Evolutionary conservation across 92 coral and sea anemone species (phyloP).

Genomic region (Metridium senile): DNA sequence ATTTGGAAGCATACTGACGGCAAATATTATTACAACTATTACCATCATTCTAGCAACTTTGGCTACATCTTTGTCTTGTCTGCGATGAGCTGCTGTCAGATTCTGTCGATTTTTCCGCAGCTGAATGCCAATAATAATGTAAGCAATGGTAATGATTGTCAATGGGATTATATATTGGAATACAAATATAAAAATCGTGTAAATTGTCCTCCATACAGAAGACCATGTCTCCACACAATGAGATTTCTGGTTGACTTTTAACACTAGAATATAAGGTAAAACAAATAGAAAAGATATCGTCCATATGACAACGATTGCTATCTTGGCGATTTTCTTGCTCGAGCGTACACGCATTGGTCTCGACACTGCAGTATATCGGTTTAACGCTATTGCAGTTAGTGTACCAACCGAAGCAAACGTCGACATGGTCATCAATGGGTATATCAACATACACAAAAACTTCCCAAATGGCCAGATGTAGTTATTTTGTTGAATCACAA

Average conservation of each 20-base stretch:
- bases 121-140: slow-evolving; percentile 61
- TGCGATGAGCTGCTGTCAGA: slow-evolving; percentile 70
- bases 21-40: slow-evolving; percentile 73
- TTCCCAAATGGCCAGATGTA: slow-evolving; percentile 84
- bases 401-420: slow-evolving; percentile 89
- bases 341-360: slow-evolving; percentile 74
- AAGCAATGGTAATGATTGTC: slow-evolving; percentile 71
- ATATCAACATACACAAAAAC: slow-evolving; percentile 67
- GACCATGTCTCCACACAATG: slow-evolving; percentile 80
- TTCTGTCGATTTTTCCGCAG: slow-evolving; percentile 66
- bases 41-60: slow-evolving; percentile 86
- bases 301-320: slow-evolving; percentile 65
- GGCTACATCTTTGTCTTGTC: slow-evolving; percentile 78
- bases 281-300: slow-evolving; percentile 51
- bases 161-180: slow-evolving; percentile 82
- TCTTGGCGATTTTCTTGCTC: slow-evolving; percentile 64
- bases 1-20: slow-evolving; percentile 84
- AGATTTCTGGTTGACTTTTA: slow-evolving; percentile 50
- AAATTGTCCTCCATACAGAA: slow-evolving; percentile 45
- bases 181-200: slow-evolving; percentile 70
- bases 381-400: slow-evolving; percentile 77
- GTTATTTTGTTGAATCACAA: slow-evolving; percentile 67
- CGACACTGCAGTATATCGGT: slow-evolving; percentile 72
- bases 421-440: slow-evolving; percentile 86
- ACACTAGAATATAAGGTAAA: slow-evolving; percentile 58